Percentiles rank a stretch among this genome's conserved stretches.
Evolutionary conservation across 2,888 invertebrate species (phyloP).

Genomic region (Calliscelio sp.): DNA sequence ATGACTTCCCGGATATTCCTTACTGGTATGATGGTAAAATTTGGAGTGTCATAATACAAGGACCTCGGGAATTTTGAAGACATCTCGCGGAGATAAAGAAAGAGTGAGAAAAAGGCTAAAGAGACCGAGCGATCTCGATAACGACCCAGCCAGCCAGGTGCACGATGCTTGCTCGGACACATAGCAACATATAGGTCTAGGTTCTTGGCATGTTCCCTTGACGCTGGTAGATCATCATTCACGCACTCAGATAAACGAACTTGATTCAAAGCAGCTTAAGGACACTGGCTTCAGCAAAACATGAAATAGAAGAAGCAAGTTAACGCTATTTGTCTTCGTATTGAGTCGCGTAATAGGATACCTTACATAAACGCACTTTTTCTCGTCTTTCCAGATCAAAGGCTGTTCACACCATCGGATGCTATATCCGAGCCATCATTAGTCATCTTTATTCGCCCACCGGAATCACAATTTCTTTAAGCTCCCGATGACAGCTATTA

Average conservation of each 20-base stretch:
- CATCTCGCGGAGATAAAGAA: constrained; percentile 53
- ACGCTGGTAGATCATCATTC: constrained; percentile 69
- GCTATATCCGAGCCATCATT: constrained; percentile 11
- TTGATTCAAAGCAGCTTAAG: constrained; percentile 64
- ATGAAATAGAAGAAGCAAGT: constrained; percentile 60
- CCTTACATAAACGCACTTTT: constrained; percentile 39
- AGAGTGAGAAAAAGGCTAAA: constrained; percentile 55
- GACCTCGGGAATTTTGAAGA: constrained; percentile 58
- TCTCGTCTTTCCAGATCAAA: constrained; percentile 50
- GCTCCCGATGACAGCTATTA: constrained; percentile 44
- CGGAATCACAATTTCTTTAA: constrained; percentile 1
- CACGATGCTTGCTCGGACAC: constrained; percentile 52
- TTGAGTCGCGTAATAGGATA: constrained; percentile 50
- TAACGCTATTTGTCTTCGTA: constrained; percentile 60
- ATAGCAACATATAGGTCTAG: constrained; percentile 63
- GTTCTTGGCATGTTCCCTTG: constrained; percentile 65
- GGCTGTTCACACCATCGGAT: constrained; percentile 30
- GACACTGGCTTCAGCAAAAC: constrained; percentile 52
- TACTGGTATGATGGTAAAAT: constrained; percentile 49
- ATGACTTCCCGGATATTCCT: constrained; percentile 26
- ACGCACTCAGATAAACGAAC: constrained; percentile 64
- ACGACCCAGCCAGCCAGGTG: constrained; percentile 64
- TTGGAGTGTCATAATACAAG: constrained; percentile 58
- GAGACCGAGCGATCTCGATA: constrained; percentile 70
- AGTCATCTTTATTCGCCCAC: constrained; percentile 27